Evolutionary conservation across 2,797 vertebrate species (phyloP).

Genomic region (Onychomys leucogaster): DNA sequence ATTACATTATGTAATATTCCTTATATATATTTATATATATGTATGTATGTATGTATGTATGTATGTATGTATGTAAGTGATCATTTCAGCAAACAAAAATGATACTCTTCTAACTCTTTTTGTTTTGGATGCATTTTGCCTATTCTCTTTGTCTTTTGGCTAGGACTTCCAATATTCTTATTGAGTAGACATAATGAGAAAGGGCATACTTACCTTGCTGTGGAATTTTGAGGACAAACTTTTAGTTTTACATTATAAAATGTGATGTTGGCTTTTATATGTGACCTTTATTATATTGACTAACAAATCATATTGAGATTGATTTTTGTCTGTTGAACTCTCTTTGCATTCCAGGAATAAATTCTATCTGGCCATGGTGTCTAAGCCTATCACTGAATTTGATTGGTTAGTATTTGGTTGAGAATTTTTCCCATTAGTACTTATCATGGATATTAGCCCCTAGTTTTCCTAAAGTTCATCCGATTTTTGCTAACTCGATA

Average conservation of each 20-base stretch:
- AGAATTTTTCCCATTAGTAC: background rate
- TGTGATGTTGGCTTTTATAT: background rate
- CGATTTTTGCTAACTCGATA: constrained; percentile 52
- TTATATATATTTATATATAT: background rate
- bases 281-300: background rate
- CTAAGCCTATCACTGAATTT: constrained; percentile 13
- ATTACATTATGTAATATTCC: background rate
- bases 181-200: background rate
- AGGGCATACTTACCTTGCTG: background rate
- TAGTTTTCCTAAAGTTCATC: constrained; percentile 17
- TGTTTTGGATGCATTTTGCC: background rate
- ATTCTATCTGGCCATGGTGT: background rate
- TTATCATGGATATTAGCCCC: background rate
- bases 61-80: too few species aligned
- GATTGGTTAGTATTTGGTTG: constrained; percentile 40
- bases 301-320: background rate
- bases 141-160: background rate
- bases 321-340: background rate
- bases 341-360: constrained; percentile 51
- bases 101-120: background rate
- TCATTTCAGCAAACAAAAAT: background rate
- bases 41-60: background rate
- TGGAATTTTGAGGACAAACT: background rate
- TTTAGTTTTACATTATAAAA: background rate
- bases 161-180: background rate